Base-by-base conservation (phyloP, 2,888 invertebrate genomes). In the Euphydryas editha region DNA sequence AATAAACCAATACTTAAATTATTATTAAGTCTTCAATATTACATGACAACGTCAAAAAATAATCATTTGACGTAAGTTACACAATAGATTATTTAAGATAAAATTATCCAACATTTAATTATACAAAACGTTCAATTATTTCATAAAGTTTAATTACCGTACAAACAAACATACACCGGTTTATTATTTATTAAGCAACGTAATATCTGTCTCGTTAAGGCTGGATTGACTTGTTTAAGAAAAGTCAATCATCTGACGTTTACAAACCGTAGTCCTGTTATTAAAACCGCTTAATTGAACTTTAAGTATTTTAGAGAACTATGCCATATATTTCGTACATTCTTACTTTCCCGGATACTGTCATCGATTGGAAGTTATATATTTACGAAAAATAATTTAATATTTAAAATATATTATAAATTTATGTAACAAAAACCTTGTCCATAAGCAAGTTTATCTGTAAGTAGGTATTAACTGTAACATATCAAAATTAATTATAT, bases 161-260 rank as follows among this genome's bases (percentile, higher is more conserved):
- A n/a, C n/a, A 61, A 21, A 59, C 44, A 54, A 61, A 65, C 47
- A 20, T 51, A 51, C 47, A 46, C 18, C 30, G 30, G 44, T 44
- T 49, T 49, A 62, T 59, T 56, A 65, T 66, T 62, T 68, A 68
- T 65, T 65, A 47, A 62, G 65, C 54, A 66, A 66, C 51, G 15
- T 54, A 68, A 59, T 65, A 13, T 2, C 21, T 59, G 49, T 42
- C 65, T 65, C 47, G 65, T 62, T 59, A 65, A 65, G 57, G 56
- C 60, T 42, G 56, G 54, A 63, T 63, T 63, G 67, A 67, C 63
- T 63, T 58, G 55, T 69, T 65, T 44, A 69, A 69, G 67, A 63
- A 55, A 65, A 59, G 61, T 68, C 44, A 59, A 56, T 70, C 51
- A 54, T 58, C 46, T 18, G 46, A 30, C 21, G 51, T 51, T 30